These are phyloP conservation scores for Rotaria macrura DNA, from an alignment of 2,888 invertebrate genomes.

Conservation along the genomic window DNA sequence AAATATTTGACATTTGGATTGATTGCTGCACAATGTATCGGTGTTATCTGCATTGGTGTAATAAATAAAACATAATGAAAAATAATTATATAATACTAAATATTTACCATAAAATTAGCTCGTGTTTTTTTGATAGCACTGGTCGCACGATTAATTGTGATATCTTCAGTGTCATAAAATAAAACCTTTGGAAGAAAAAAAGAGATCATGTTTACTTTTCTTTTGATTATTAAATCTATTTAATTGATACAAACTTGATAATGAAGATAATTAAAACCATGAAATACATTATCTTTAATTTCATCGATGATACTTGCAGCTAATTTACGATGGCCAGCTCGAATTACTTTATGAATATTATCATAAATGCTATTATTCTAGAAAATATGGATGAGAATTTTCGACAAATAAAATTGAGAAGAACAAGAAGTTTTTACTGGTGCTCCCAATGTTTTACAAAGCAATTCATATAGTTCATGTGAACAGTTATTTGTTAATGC, in stretches of 20 bases:
- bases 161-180: slow-evolving; percentile 45
- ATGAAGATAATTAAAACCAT: slow-evolving; percentile 49
- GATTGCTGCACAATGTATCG: slow-evolving; percentile 54
- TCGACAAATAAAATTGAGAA: too few species aligned
- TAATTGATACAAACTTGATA: slow-evolving; percentile 41
- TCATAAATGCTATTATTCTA: slow-evolving; percentile 18
- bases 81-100: too few species aligned
- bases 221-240: neutral
- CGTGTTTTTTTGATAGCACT: slow-evolving; percentile 50
- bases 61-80: neutral
- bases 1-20: slow-evolving; percentile 53
- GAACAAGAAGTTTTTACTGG: neutral
- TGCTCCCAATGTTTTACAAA: neutral
- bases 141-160: slow-evolving; percentile 39
- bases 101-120: slow-evolving; percentile 40
- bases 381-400: neutral
- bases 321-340: slow-evolving; percentile 49
- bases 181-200: slow-evolving; percentile 41
- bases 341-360: slow-evolving; percentile 45
- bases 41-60: slow-evolving; percentile 47
- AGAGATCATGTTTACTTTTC: neutral
- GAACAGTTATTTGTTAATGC: slow-evolving; percentile 22
- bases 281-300: slow-evolving; percentile 42
- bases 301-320: slow-evolving; percentile 48
- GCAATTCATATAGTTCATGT: slow-evolving; percentile 24